Evolutionary conservation across 2,888 invertebrate species (phyloP), one percentile per base, ranked within the genome.

Genomic region (Sclerodermus sp.): DNA sequence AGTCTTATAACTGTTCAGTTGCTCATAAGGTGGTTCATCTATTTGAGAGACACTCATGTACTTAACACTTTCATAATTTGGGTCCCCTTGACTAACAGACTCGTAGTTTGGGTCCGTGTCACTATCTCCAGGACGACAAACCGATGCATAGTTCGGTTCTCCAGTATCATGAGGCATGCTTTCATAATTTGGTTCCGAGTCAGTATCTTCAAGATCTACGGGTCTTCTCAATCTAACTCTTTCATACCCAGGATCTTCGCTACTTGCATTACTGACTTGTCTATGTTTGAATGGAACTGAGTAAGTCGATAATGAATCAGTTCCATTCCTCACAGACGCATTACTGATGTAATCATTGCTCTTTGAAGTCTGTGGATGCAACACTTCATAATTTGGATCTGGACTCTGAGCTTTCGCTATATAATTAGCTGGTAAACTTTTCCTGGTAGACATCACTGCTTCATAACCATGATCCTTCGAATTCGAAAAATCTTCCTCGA

Each of bases 41-140:
- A 78, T 80, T 18, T 80, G 80, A n/a, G 79, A 67, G 1, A 85
- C 71, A 52, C 86, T 87, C 65, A 86, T 82, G 76, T 89, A 90
- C 60, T 87, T 88, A 0, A 91, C 90, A 58, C 89, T 90, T 73
- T 91, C 91, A 67, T 91, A 91, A 73, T 91, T 91, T 0, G 90
- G 90, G 80, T 91, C 87, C 41, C 82, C 82, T 42, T 85, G 85
- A 45, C 82, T 81, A 0, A 88, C 87, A 1, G 86, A 86, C 66
- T 88, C 87, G 64, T 88, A 88, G 71, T 87, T 87, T 0, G 85
- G 84, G 71, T 87, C 90, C 0, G 87, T 87, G 72, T 90, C 90
- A 68, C 89, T 90, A 57, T 87, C 88, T 3, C 77, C 78, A 34
- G 79, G 79, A 8, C 79, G 72, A 31, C 73, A 73, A 1, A 79